Conservation (phyloP, 2,797 vertebrate genomes). For the Leptodactylus fallax region DNA sequence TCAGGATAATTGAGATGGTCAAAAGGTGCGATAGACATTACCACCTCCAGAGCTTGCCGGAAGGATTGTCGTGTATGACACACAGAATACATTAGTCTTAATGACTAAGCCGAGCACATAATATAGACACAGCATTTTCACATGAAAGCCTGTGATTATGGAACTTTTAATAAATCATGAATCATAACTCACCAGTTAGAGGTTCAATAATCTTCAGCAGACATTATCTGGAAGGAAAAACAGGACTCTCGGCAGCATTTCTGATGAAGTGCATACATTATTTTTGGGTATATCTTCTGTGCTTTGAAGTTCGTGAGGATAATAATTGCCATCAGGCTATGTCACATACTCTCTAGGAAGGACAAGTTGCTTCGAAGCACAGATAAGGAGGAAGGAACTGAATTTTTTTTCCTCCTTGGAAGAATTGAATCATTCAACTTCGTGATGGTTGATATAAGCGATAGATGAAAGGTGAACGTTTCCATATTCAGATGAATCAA, state of each 20-base stretch:
- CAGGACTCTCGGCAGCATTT: constrained; percentile 4
- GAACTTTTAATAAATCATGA: constrained; percentile 36
- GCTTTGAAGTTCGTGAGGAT: not conserved
- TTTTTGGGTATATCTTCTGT: not conserved
- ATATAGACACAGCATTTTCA: constrained; percentile 20
- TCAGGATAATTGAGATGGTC: not conserved
- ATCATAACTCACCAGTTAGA: constrained; percentile 26
- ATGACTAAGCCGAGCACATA: constrained; percentile 28
- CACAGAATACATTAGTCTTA: constrained; percentile 18
- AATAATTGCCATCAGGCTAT: constrained; percentile 5
- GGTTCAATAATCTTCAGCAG: constrained; percentile 4
- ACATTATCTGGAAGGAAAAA: not conserved
- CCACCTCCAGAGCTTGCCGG: not conserved
- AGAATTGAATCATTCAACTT: not conserved
- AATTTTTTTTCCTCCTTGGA: not conserved
- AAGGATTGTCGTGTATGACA: constrained; percentile 17
- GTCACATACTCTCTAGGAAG: constrained; percentile 9
- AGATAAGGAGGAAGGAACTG: constrained; percentile 2
- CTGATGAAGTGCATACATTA: constrained; percentile 24
- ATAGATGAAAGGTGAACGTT: not conserved
- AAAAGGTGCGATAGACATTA: constrained; percentile 3
- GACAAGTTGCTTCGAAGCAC: not conserved
- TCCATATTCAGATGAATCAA: not conserved
- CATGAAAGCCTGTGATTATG: constrained; percentile 32
- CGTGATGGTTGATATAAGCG: not conserved